These are phyloP conservation scores for Lordiphosa andalusiaca DNA, from an alignment of 2,888 invertebrate species.

Conservation along the genomic window DNA sequence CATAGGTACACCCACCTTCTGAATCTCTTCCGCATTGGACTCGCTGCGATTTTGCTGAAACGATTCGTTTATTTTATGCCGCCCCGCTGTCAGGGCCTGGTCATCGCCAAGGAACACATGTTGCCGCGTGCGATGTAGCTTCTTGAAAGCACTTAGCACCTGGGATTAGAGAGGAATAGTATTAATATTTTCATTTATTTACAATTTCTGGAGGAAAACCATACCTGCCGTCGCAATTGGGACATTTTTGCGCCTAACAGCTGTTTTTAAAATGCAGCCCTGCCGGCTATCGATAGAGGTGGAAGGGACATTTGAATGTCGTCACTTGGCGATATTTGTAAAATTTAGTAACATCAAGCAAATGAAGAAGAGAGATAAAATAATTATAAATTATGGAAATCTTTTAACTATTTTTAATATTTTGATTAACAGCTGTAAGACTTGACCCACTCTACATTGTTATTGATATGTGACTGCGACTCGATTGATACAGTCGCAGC, in stretches of 20 bases:
- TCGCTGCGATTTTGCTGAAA: conserved; percentile 86
- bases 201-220: neutral
- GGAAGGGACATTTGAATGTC: too few relatives aligned
- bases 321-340: too few relatives aligned
- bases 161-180: conserved; percentile 14
- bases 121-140: conserved; percentile 86
- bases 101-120: conserved; percentile 86
- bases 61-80: conserved; percentile 88
- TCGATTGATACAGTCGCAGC: too few relatives aligned
- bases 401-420: too few relatives aligned
- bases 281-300: neutral
- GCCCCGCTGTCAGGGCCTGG: conserved; percentile 83
- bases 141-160: conserved; percentile 87
- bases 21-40: conserved; percentile 83
- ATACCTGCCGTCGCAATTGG: conserved; percentile 65
- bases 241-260: conserved; percentile 54
- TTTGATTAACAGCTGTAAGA: too few relatives aligned
- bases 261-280: conserved; percentile 3
- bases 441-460: too few relatives aligned
- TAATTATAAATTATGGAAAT: too few relatives aligned
- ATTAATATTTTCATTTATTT: neutral
- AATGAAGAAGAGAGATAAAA: too few relatives aligned
- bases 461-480: too few relatives aligned
- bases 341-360: too few relatives aligned
- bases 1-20: conserved; percentile 81